A percentile compares a stretch with the other conserved stretches of the same genome.
These are phyloP conservation scores for Aelia acuminata DNA, from an alignment of 2,888 invertebrate genomes.

Conservation along the genomic window DNA sequence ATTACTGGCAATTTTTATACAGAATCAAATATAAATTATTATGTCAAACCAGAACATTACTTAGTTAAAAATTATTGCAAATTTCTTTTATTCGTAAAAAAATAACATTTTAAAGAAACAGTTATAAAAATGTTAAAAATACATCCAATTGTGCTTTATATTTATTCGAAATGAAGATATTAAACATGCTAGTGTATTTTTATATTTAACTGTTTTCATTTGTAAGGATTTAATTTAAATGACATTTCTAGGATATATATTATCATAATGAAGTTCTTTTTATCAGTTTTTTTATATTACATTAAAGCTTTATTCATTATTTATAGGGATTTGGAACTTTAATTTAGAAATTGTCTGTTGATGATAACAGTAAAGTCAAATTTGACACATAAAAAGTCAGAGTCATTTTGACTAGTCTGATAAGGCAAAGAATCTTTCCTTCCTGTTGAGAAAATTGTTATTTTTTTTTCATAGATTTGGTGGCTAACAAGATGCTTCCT, in stretches of 20 bases:
- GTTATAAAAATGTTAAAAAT: too few relatives aligned
- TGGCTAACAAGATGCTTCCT: slow-evolving; percentile 23
- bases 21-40: not conserved
- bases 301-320: not conserved
- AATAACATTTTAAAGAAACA: too few relatives aligned
- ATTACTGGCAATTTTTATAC: not conserved
- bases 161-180: not conserved
- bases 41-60: not conserved
- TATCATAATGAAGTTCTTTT: not conserved
- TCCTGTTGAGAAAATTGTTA: slow-evolving; percentile 6
- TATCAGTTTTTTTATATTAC: not conserved
- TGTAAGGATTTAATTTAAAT: not conserved
- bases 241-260: not conserved
- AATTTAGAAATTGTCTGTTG: not conserved
- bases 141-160: not conserved
- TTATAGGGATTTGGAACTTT: not conserved
- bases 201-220: not conserved
- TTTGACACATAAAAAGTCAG: not conserved
- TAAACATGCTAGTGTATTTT: not conserved
- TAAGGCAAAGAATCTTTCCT: slow-evolving; percentile 28
- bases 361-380: not conserved
- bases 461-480: slow-evolving; percentile 35
- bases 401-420: not conserved
- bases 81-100: not conserved
- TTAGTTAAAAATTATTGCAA: not conserved